A percentile compares a stretch with the other conserved stretches of the same genome.
These are phyloP conservation scores for Ciconia maguari DNA, from an alignment of 2,113 vertebrate genomes.

Conservation along the genomic window DNA sequence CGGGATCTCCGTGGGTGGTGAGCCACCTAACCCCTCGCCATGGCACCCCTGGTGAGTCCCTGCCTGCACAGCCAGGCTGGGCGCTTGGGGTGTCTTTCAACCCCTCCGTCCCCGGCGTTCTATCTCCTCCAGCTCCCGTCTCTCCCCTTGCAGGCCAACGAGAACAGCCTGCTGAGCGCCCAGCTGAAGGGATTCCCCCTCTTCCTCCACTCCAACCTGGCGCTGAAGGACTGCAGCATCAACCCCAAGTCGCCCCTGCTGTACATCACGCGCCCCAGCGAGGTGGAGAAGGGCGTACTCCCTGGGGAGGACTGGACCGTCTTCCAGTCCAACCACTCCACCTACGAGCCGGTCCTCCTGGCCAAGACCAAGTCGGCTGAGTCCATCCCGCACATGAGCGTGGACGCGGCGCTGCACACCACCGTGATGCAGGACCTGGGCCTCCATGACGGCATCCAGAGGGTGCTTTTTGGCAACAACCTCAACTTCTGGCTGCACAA, in stretches of 20 bases:
- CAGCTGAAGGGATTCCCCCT: slow-evolving; percentile 98
- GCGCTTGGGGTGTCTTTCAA: background rate
- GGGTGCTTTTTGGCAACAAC: slow-evolving; percentile 96
- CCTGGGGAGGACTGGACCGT: slow-evolving; percentile 97
- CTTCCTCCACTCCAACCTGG: slow-evolving; percentile 95
- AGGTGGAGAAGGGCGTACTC: slow-evolving; percentile 90
- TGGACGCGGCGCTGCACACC: slow-evolving; percentile 86
- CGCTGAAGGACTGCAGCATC: slow-evolving; percentile 94
- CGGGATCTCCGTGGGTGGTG: accelerated
- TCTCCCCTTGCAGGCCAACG: slow-evolving; percentile 83
- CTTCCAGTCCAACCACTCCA: slow-evolving; percentile 97
- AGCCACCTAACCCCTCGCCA: accelerated
- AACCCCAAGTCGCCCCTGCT: slow-evolving; percentile 94
- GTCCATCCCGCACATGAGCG: slow-evolving; percentile 85
- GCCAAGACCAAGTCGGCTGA: slow-evolving; percentile 93
- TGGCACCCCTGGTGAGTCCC: background rate
- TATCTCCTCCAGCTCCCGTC: background rate
- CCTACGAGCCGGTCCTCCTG: slow-evolving; percentile 91
- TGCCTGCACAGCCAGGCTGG: background rate
- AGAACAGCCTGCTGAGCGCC: slow-evolving; percentile 96
- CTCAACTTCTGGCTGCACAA: slow-evolving; percentile 98
- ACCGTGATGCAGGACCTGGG: slow-evolving; percentile 97
- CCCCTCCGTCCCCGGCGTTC: accelerated
- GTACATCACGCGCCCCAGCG: slow-evolving; percentile 89
- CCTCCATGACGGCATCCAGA: slow-evolving; percentile 94